phyloP scores from a whole-genome alignment of 2,797 vertebrate species.

The Gephyroberyx darwinii region DNA sequence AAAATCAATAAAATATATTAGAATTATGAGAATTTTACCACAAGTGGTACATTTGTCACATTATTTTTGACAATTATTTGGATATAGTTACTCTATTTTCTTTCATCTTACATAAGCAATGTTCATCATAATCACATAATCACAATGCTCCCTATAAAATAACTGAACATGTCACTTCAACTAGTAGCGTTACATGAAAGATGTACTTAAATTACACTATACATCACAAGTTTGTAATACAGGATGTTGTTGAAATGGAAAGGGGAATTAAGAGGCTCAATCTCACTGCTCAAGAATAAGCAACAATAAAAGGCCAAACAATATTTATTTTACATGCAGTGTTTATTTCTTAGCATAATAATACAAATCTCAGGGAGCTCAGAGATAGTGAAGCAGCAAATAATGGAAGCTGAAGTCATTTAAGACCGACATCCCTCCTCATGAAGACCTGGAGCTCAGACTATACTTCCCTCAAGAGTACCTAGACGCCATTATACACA shows the following conservation, averaged over 20 bases:
- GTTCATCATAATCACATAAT: not conserved
- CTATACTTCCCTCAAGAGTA: too few species aligned
- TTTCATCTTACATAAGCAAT: slow-evolving; percentile 2
- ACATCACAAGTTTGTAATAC: not conserved
- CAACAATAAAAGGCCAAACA: not conserved
- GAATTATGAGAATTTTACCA: slow-evolving; percentile 27
- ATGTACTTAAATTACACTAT: not conserved
- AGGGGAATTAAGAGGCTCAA: not conserved
- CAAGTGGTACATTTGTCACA: slow-evolving; percentile 13
- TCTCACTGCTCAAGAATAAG: not conserved
- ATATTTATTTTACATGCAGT: not conserved
- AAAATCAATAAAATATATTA: slow-evolving; percentile 18
- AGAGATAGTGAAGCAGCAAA: not conserved
- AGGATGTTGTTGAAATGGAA: not conserved
- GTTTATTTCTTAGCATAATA: not conserved
- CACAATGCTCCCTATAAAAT: not conserved
- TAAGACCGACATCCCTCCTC: not conserved
- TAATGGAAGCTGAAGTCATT: not conserved
- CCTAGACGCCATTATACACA: not conserved
- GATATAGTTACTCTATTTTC: slow-evolving; percentile 6
- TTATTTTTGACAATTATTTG: not conserved
- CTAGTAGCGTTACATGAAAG: not conserved
- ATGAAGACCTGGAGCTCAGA: too few species aligned
- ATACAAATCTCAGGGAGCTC: too few species aligned
- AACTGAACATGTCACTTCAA: not conserved